phyloP scores from a whole-genome alignment of 2,797 vertebrate genomes.

The Coccyzus lansbergi region DNA sequence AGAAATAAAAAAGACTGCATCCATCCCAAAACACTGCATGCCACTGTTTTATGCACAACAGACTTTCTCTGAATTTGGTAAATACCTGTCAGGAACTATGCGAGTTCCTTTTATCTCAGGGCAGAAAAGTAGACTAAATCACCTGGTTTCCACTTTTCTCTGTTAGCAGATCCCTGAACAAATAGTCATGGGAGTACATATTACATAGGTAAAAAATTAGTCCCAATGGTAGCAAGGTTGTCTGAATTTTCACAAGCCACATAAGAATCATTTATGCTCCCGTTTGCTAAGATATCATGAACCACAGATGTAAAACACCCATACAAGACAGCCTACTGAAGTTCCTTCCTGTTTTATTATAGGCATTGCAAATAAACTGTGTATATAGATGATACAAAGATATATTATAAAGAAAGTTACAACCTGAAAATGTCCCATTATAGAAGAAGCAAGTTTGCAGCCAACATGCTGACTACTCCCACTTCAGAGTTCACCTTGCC shows the following conservation, averaged over 20 bases:
- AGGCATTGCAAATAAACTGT: background rate
- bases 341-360: background rate
- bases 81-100: background rate
- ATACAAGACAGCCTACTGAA: background rate
- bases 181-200: background rate
- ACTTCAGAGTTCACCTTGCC: background rate
- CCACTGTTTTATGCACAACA: background rate
- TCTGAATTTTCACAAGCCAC: background rate
- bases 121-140: background rate
- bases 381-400: background rate
- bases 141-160: background rate
- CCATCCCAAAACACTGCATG: background rate
- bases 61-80: background rate
- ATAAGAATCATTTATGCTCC: background rate
- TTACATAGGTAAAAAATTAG: background rate
- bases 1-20: background rate
- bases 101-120: background rate
- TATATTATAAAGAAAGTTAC: background rate
- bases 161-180: background rate
- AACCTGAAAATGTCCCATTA: background rate
- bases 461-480: background rate
- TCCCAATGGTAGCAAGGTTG: background rate
- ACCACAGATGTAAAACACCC: background rate
- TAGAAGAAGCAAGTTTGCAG: background rate
- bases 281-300: background rate